Evolutionary conservation across 2,113 vertebrate species (phyloP), one percentile per base, ranked within the genome.

Genomic region (Anguilla rostrata): DNA sequence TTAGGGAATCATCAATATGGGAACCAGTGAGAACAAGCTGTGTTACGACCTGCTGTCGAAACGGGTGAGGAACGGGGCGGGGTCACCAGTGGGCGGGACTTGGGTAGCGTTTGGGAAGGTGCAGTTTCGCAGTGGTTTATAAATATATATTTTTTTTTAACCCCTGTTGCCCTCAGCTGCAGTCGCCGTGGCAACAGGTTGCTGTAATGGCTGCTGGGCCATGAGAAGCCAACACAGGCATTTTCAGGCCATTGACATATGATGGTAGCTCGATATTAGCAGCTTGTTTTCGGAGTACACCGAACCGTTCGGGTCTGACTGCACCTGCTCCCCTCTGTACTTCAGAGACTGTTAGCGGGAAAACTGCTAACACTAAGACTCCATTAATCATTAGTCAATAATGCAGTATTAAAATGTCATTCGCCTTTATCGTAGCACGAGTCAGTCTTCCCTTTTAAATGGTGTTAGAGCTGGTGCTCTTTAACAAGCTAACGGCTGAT

Each of bases 1-100:
- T 14, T 85, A 99, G 98, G 98, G 98, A 57, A 95, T 97, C 84
- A 94, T 98, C 91, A 98, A 99, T 92, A 93, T 99, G 86, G 96
- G 96, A 40, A 95, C 96, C 86, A 97, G 96, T 90, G 98, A 99
- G 91, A 99, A 99, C 93, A 99, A 98, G 88, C 95, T 99, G 7
- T 98, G 97, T 92, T 94, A 93, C 86, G 98, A 98, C 88, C 93
- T 99, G 87, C 94, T 99, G 83, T 95, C 95, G 39, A 93, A 96
- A 83, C 95, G 96, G 95, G 98, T 99, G 91, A 95, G 96, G 82
- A 41, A 60, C 20, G 41, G 0, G 22, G 78, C 89, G 60, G 6
- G 16, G 46, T 0, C 14, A 40, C 20, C 83, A 87, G 5, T 0
- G 87, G 60, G 53, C 84, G 1, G 16, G 22, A 0, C 56, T 15